These are phyloP conservation scores for Rostratula benghalensis DNA, from an alignment of 2,113 vertebrate species.

Conservation along the genomic window DNA sequence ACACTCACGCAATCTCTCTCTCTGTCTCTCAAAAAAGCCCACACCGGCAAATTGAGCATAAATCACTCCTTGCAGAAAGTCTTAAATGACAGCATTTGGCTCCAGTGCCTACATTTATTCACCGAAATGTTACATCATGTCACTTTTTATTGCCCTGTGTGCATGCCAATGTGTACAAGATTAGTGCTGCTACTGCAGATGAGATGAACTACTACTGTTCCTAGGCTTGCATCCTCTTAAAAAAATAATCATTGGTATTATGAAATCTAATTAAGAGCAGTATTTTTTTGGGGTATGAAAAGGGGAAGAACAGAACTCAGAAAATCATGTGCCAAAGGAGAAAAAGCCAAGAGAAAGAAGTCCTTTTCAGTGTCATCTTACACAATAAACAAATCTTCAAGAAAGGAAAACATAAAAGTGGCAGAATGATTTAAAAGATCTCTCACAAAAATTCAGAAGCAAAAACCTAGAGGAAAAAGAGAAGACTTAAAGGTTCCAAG, in stretches of 20 bases:
- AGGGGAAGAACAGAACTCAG: background rate
- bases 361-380: background rate
- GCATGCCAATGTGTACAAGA: slow-evolving; percentile 13
- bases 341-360: background rate
- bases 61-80: slow-evolving; percentile 42
- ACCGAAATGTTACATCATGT: slow-evolving; percentile 3
- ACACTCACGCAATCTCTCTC: background rate
- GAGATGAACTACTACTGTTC: slow-evolving; percentile 23
- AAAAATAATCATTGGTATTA: background rate
- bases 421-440: background rate
- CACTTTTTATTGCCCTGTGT: slow-evolving; percentile 29
- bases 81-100: slow-evolving; percentile 20
- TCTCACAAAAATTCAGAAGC: background rate
- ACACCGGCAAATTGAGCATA: slow-evolving; percentile 11
- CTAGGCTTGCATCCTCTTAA: background rate
- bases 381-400: background rate
- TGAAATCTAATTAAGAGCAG: slow-evolving; percentile 27
- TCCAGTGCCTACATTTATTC: slow-evolving; percentile 31
- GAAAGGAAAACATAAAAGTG: background rate
- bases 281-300: background rate
- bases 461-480: background rate
- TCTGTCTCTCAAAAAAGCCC: background rate
- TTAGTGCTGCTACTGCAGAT: slow-evolving; percentile 5
- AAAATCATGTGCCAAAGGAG: background rate
- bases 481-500: background rate